These are phyloP conservation scores for Clarias batrachus DNA, from an alignment of 2,113 vertebrate genomes.

Conservation along the genomic window DNA sequence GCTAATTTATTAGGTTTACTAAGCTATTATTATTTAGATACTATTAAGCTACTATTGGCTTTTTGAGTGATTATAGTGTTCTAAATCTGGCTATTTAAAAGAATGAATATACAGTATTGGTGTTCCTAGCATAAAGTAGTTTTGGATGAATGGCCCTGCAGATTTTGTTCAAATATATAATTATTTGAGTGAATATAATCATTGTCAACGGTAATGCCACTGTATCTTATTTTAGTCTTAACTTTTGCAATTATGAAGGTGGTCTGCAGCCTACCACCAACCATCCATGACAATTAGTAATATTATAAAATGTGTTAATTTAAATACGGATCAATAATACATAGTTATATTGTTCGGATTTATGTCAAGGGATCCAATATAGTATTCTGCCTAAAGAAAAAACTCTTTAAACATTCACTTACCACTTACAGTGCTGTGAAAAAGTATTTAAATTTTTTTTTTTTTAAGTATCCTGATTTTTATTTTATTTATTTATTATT, in stretches of 20 bases:
- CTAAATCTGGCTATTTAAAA: background rate
- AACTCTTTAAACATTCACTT: background rate
- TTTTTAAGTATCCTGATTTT: too few species aligned
- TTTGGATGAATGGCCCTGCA: background rate
- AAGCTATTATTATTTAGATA: too few species aligned
- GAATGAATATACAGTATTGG: background rate
- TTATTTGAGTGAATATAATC: background rate
- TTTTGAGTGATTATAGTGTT: background rate
- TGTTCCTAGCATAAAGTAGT: background rate
- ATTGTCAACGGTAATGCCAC: too few species aligned
- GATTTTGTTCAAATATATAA: background rate
- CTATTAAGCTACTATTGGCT: background rate
- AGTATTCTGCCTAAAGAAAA: too few species aligned
- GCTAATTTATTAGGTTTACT: too few species aligned
- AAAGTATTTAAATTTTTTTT: background rate
- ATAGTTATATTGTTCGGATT: background rate
- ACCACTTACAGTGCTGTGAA: background rate
- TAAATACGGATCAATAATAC: background rate
- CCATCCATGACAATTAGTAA: too few species aligned
- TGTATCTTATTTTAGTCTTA: too few species aligned
- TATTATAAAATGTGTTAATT: too few species aligned
- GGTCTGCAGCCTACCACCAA: too few species aligned
- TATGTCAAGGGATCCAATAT: background rate
- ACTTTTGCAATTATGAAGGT: too few species aligned
- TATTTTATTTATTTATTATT: too few species aligned